Evolutionary conservation across 2,888 invertebrate species (phyloP), one percentile per base, ranked within the genome.

Genomic region (Acanthosepion lycidas): DNA sequence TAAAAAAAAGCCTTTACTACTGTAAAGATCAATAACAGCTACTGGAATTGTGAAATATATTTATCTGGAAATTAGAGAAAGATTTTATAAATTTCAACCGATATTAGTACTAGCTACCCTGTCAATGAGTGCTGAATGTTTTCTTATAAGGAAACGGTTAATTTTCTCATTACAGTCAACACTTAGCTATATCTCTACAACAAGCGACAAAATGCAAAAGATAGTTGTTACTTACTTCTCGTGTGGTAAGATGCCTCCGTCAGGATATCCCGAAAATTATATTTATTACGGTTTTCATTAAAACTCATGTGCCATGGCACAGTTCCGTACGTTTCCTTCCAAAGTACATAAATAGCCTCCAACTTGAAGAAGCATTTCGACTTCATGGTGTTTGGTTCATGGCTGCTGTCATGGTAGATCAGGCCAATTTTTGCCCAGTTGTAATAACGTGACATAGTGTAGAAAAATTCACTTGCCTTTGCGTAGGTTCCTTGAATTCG

Each of bases 341-440:
- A 97, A 1, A 98, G 97, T 0, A 97, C 97, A 96, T 98, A 98
- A 91, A 98, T 98, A 0, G 98, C 98, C 95, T 98, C 98, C 96
- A 98, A 97, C 8, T 98, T 98, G 97, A 99, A 98, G 97, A 98
- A 98, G 96, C 99, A 99, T 53, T 96, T 95, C 0, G 97, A 96
- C 48, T 96, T 96, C 0, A 96, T 96, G 15, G 48, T 93, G 78
- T 53, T 95, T 64, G 93, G 94, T 91, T 59, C 95, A 53, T 94
- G 94, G 78, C 94, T 93, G 92, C 95, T 95, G 53, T 96, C 96
- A 93, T 96, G 95, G 94, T 96, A 97, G 64, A 97, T 95, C 53
- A 97, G 94, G 1, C 96, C 97, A 0, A 97, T 94, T 15, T 94
- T 95, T 0, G 95, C 96, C 97, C 97, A 97, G 78, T 96, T 96